Conservation (phyloP, 2,797 vertebrate species). For the Manis pentadactyla region DNA sequence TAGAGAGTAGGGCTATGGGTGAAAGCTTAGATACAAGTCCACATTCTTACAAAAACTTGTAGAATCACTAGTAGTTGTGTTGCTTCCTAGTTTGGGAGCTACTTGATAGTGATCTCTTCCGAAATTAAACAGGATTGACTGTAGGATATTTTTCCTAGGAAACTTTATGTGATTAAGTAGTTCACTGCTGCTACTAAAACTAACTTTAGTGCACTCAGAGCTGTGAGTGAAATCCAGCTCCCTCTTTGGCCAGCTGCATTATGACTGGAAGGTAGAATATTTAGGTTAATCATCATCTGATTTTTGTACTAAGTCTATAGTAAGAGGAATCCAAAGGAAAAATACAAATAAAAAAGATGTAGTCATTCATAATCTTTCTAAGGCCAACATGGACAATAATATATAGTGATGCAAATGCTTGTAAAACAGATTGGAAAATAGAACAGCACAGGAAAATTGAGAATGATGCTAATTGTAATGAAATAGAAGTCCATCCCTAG, state of each 20-base stretch:
- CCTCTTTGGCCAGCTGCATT: conserved; percentile 32
- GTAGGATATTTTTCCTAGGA: background rate
- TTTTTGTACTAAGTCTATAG: background rate
- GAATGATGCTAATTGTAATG: conserved; percentile 5
- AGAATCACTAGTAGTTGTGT: conserved; percentile 4
- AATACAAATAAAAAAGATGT: conserved; percentile 19
- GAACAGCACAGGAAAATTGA: background rate
- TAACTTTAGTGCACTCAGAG: conserved; percentile 6
- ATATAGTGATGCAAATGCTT: background rate
- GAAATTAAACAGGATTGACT: background rate
- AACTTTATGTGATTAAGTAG: background rate
- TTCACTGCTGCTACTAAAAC: conserved; percentile 10
- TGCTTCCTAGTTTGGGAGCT: conserved; percentile 42
- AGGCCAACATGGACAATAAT: background rate
- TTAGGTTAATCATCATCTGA: background rate
- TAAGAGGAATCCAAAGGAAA: conserved; percentile 39
- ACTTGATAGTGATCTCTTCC: background rate
- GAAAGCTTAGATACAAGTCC: background rate
- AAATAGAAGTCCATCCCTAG: background rate
- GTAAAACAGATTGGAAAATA: conserved; percentile 6
- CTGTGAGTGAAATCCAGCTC: background rate
- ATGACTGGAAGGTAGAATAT: background rate
- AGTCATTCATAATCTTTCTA: conserved; percentile 17
- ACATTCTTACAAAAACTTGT: conserved; percentile 21
- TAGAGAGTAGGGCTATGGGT: conserved; percentile 18